These are phyloP conservation scores for Drosophila engyochracea DNA, from an alignment of 2,888 invertebrate genomes.

Conservation along the genomic window DNA sequence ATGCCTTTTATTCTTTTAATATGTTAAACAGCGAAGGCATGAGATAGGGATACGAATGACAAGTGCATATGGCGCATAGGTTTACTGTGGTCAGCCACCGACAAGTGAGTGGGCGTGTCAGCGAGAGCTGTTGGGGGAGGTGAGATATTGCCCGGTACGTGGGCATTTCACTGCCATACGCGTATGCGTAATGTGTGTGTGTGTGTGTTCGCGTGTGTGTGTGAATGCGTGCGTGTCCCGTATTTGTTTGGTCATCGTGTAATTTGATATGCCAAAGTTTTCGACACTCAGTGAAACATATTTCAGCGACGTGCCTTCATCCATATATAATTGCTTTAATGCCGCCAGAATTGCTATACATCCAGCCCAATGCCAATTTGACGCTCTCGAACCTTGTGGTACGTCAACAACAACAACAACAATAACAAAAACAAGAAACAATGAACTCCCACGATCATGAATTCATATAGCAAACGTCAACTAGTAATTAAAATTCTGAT, in stretches of 20 bases:
- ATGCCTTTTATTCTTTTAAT: constrained; percentile 46
- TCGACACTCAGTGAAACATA: constrained; percentile 70
- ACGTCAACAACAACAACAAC: too few relatives aligned
- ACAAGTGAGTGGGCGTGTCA: constrained; percentile 13
- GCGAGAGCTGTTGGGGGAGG: not conserved
- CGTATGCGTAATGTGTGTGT: not conserved
- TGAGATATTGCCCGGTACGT: not conserved
- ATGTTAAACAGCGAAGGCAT: constrained; percentile 12
- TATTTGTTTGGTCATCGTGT: constrained; percentile 36
- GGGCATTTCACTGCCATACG: not conserved
- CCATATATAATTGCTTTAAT: constrained; percentile 66
- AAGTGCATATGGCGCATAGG: constrained; percentile 53
- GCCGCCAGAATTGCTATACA: constrained; percentile 18
- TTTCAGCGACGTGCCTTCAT: constrained; percentile 68
- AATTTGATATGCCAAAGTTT: constrained; percentile 70
- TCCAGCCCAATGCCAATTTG: constrained; percentile 22
- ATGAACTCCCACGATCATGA: constrained; percentile 38
- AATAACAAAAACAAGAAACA: not conserved
- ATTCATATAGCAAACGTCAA: constrained; percentile 50
- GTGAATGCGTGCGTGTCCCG: constrained; percentile 17
- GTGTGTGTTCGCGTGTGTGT: not conserved
- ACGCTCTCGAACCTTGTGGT: not conserved
- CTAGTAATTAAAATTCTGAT: constrained; percentile 28
- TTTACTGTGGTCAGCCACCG: constrained; percentile 36
- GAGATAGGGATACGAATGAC: constrained; percentile 20